Base-by-base conservation (phyloP, 2,113 vertebrate genomes). In the Phasianus colchicus region DNA sequence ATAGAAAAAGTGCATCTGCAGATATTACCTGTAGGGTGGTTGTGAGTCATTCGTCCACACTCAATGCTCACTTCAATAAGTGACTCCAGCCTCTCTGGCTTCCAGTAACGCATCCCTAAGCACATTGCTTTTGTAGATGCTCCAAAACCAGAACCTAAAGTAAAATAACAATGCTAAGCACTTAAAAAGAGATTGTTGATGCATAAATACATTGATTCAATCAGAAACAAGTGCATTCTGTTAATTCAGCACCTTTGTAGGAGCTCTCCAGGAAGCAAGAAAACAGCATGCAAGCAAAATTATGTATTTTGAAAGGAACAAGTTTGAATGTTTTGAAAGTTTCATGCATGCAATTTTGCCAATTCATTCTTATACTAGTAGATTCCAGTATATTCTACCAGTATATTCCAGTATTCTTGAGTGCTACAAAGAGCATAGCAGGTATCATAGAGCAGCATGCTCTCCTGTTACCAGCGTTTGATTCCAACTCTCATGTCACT, bases 61-160 rank as follows among this genome's bases (percentile, higher is more conserved):
- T 99, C 99, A 19, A 99, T 97, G 98, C 99, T 99, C 97, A 99
- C 99, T 98, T 99, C 99, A 70, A 99, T 97, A 10, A 99, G 98
- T 20, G 93, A 98, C 66, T 98, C 98, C 88, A 99, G 96, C 72
- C 98, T 98, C 25, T 99, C 98, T 0, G 99, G 98, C 94, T 99
- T 98, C 98, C 99, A 99, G 97, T 99, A 99, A 52, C 99, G 97
- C 99, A 99, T 99, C 16, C 99, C 99, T 12, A 99, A 98, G 91
- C 99, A 99, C 99, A 99, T 99, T 27, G 99, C 99, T 92, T 99
- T 99, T n/a, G 99, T 98, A 63, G 99, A 98, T 2, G 99, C 99
- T 48, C 99, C 99, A 10, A 98, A 99, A 15, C 99, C 99, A 9
- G 99, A 99, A 29, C 99, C 99, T 99, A 54, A 4, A 84, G 7